Conservation (phyloP, 2,113 vertebrate species). For the Carassius gibelio region DNA sequence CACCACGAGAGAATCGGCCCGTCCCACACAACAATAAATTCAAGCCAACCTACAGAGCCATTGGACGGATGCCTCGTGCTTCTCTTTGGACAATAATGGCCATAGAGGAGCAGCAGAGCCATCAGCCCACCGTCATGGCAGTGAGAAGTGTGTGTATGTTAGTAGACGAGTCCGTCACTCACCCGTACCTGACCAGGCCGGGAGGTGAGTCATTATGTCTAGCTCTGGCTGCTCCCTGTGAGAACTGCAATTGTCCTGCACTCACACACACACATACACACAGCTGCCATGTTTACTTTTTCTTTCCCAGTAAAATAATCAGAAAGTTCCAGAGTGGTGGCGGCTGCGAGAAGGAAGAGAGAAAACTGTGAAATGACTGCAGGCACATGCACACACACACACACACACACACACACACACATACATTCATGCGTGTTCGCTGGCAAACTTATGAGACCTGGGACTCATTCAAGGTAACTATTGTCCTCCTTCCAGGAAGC, state of each 20-base stretch:
- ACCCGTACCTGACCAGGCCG: constrained; percentile 34
- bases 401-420: constrained; percentile 27
- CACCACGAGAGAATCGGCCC: constrained; percentile 1
- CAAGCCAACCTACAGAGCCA: neutral
- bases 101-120: neutral
- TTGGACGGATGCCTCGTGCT: neutral
- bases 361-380: constrained; percentile 60
- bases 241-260: constrained; percentile 28
- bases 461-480: constrained; percentile 56
- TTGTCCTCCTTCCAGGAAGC: constrained; percentile 53
- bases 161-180: constrained; percentile 10
- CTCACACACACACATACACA: constrained; percentile 1
- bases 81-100: constrained; percentile 13
- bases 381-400: constrained; percentile 26
- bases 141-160: constrained; percentile 35
- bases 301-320: constrained; percentile 61
- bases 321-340: constrained; percentile 52
- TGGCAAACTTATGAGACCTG: constrained; percentile 45
- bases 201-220: constrained; percentile 48
- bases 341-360: constrained; percentile 36
- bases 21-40: neutral
- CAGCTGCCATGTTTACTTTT: constrained; percentile 60
- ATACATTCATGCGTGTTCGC: neutral
- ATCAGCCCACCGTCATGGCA: neutral
- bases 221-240: constrained; percentile 50